Evolutionary conservation across 2,888 invertebrate species (phyloP), one percentile per base, ranked within the genome.

Genomic region (Hylaea fasciaria): DNA sequence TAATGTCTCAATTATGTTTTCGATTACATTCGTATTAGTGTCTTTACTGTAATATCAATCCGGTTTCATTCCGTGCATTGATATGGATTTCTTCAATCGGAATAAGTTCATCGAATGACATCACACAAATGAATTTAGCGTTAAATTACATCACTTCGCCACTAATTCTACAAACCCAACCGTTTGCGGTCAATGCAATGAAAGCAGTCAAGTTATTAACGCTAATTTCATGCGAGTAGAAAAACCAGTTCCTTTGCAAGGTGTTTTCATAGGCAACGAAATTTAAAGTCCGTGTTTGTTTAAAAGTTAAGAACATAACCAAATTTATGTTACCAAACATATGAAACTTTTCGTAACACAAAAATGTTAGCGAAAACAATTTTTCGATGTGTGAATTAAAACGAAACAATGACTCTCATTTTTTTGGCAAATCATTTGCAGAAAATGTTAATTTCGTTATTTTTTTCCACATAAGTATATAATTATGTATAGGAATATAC

Each of bases 71-170:
- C 28, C 1, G 0, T n/a, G 35, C 13, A 17, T 28, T 32, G 3
- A 16, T 22, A n/a, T 37, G 49, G 8, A 43, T 16, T 39, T 11
- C 40, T 39, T 50, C 22, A 46, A 28, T 57, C 49, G 51, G 45
- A 51, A 41, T 64, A 64, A 62, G 65, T 62, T 64, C 60, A 65
- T 5, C 9, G 32, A 50, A 66, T 71, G 69, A 74, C 69, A 73
- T 73, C 71, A 76, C 64, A 37, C 45, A 39, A 55, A 56, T 66
- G 57, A 62, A 62, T 66, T 66, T 69, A 64, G 60, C 62, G 56
- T 59, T 35, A 62, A 58, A 58, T 65, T 56, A 54, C 52, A 40
- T 59, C 54, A 66, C n/a, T 64, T 46, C 37, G 43, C 45, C 12
- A 49, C n/a, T 46, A 44, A 57, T 55, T 51, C 14, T 11, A 55